Evolutionary conservation across 2,888 invertebrate species (phyloP), one percentile per base, ranked within the genome.

Genomic region (Stictocephala bisonia): DNA sequence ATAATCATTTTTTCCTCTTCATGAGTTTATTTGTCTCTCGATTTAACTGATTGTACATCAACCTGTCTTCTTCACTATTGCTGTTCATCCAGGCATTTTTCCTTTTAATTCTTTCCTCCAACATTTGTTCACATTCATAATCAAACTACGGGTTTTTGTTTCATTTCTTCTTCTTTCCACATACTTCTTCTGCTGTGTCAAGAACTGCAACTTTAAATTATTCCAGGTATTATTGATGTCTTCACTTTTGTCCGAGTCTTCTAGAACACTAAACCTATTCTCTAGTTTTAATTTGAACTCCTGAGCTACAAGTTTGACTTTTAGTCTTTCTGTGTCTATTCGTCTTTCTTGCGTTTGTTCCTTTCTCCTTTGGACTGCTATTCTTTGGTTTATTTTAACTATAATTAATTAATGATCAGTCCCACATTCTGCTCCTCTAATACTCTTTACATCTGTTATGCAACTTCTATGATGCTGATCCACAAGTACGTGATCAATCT

Each of bases 401-500:
- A 53, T 20, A 18, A 71, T 41, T 31, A 71, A 26, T 20, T 53
- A 67, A 41, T 74, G 74, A 41, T 71, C 71, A 9, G 58, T 26
- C 24, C 50, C 70, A 24, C 27, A 26, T n/a, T 74, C 74, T 22
- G 74, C 71, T 9, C 74, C 74, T 51, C 74, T 71, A n/a, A 40
- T 48, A 24, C 44, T 48, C n/a, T 35, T 53, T 29, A 74, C 71
- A 29, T 71, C 67, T 22, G 50, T 20, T n/a, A 74, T 67, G 31
- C 60, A 50, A 20, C 56, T 67, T 15, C 44, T 60, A 22, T 56
- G 67, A 15, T 48, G 26, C 11, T 64, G 51, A 31, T 74, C 74
- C 4, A 68, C 68, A 15, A 74, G 50, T n/a, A 71, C 66, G 31
- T 74, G 67, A 51, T 74, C 74, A n/a, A 71, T 71, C 27, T 72